phyloP scores from a whole-genome alignment of 53 echinoderm and acorn worm genomes.

The Holothuria scabra region DNA sequence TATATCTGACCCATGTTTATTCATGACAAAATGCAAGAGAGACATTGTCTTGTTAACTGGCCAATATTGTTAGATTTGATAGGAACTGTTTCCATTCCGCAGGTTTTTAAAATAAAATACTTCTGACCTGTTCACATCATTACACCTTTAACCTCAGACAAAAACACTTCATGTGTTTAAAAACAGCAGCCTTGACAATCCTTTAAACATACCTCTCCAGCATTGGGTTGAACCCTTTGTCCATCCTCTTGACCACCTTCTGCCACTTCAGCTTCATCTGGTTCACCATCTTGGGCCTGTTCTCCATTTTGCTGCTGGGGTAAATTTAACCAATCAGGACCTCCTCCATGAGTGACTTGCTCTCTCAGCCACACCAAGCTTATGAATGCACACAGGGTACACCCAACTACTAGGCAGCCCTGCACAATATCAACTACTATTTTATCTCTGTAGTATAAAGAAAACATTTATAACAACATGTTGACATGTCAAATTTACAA shows the following conservation, averaged over 20 bases:
- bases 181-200: too few relatives aligned
- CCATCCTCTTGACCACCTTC: constrained; percentile 37
- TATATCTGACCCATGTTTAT: too few relatives aligned
- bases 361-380: constrained; percentile 93
- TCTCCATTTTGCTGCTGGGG: constrained; percentile 51
- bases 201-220: too few relatives aligned
- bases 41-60: too few relatives aligned
- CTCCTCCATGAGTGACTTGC: constrained; percentile 94
- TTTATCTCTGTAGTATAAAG: constrained; percentile 65
- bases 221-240: constrained; percentile 29
- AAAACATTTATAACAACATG: background rate
- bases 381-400: constrained; percentile 96
- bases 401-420: constrained; percentile 91
- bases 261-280: constrained; percentile 51
- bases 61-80: too few relatives aligned
- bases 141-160: too few relatives aligned
- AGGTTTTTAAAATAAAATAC: too few relatives aligned
- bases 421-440: constrained; percentile 89
- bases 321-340: constrained; percentile 94
- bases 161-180: too few relatives aligned
- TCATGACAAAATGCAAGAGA: too few relatives aligned
- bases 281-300: constrained; percentile 48
- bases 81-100: too few relatives aligned
- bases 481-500: too few relatives aligned
- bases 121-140: too few relatives aligned